phyloP scores from a whole-genome alignment of 2,888 invertebrate genomes.

The Eupithecia insigniata region DNA sequence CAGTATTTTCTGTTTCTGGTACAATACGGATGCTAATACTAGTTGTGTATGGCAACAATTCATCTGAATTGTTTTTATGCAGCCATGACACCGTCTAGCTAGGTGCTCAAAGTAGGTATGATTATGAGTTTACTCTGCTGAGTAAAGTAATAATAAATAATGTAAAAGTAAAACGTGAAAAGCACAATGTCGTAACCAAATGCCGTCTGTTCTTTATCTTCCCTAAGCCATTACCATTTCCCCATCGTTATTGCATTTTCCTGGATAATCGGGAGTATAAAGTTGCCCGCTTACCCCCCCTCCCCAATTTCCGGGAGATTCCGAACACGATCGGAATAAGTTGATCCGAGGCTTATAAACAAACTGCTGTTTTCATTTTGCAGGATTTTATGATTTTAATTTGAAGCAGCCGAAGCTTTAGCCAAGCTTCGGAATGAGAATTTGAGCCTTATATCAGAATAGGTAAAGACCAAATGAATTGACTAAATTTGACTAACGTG shows the following conservation, averaged over 20 bases:
- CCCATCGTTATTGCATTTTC: conserved; percentile 39
- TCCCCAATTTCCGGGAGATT: conserved; percentile 1
- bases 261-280: conserved; percentile 28
- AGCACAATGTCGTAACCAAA: not conserved
- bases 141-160: not conserved
- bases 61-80: not conserved
- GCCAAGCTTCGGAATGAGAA: not conserved
- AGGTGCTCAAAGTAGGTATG: not conserved
- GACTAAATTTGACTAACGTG: not conserved
- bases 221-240: conserved; percentile 30
- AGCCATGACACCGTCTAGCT: not conserved
- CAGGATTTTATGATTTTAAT: conserved; percentile 8
- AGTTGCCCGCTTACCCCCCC: conserved; percentile 8
- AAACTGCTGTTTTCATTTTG: conserved; percentile 3
- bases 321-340: conserved; percentile 6
- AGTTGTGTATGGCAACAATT: not conserved
- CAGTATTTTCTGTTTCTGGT: not conserved
- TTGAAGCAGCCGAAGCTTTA: too few species aligned
- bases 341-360: conserved; percentile 11
- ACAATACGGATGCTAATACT: not conserved
- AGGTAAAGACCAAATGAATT: not conserved
- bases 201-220: not conserved
- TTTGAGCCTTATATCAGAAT: not conserved
- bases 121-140: not conserved
- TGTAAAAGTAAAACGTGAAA: not conserved